A percentile compares a stretch with the other conserved stretches of the same genome.
Evolutionary conservation across 2,888 invertebrate species (phyloP).

Genomic region (Tachystola acroxantha): DNA sequence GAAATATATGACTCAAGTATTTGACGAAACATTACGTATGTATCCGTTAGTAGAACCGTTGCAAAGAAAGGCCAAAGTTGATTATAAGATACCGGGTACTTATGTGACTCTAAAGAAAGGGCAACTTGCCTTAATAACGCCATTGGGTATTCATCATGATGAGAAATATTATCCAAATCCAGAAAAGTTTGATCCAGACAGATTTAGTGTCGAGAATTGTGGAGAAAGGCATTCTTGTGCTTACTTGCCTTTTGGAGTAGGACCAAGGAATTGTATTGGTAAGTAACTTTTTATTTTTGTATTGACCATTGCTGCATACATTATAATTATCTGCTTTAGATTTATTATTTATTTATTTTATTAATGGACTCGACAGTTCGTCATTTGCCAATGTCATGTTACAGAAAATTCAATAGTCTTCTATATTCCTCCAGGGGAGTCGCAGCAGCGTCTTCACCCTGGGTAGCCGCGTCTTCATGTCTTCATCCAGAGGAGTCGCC

Average conservation of each 20-base stretch:
- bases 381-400: no score
- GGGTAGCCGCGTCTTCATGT: no score
- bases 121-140: conserved; percentile 28
- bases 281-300: conserved; percentile 5
- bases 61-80: conserved; percentile 37
- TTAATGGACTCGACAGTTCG: no score
- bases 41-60: conserved; percentile 52
- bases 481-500: no score
- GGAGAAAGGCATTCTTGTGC: conserved; percentile 13
- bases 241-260: conserved; percentile 20
- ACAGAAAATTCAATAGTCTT: no score
- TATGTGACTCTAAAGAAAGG: conserved; percentile 32
- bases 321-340: no score
- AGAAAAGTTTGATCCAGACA: conserved; percentile 29
- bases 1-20: conserved; percentile 44
- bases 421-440: no score
- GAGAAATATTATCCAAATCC: conserved; percentile 40
- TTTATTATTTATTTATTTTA: no score
- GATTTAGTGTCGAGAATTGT: conserved; percentile 24
- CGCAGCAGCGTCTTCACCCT: no score
- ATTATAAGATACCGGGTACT: conserved; percentile 40
- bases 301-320: no score
- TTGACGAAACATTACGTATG: conserved; percentile 58
- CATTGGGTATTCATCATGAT: conserved; percentile 43
- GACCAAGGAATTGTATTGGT: conserved; percentile 22